Conservation (phyloP, 2,797 vertebrate genomes). For the Fistularia commersonii region DNA sequence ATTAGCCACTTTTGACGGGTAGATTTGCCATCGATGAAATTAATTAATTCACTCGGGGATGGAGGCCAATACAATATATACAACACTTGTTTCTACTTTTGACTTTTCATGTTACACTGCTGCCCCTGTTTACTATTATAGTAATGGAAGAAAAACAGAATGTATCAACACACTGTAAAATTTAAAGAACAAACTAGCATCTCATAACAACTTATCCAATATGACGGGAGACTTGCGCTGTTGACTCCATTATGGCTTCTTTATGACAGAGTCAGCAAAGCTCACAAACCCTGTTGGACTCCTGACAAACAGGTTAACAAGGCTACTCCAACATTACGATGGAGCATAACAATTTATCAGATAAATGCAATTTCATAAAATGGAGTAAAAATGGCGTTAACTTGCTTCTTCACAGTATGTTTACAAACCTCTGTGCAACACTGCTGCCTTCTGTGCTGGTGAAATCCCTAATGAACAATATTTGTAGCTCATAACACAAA, state of each 20-base stretch:
- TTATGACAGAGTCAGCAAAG: conserved; percentile 55
- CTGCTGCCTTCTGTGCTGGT: conserved; percentile 1
- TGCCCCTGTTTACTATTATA: neutral
- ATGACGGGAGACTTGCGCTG: conserved; percentile 34
- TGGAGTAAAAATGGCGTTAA: conserved; percentile 18
- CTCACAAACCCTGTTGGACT: conserved; percentile 35
- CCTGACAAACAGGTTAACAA: conserved; percentile 59
- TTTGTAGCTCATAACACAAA: conserved; percentile 10
- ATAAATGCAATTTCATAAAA: conserved; percentile 36
- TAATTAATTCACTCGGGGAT: neutral
- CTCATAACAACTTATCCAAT: conserved; percentile 27
- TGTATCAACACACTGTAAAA: conserved; percentile 25
- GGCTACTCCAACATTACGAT: conserved; percentile 41
- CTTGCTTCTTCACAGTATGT: conserved; percentile 20
- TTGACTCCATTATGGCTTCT: conserved; percentile 44
- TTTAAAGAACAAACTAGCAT: conserved; percentile 28
- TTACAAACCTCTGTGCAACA: neutral
- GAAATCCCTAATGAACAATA: conserved; percentile 4
- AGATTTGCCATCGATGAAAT: too few species aligned
- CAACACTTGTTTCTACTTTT: neutral
- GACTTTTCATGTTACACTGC: neutral
- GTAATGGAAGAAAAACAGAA: neutral
- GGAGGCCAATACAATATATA: neutral
- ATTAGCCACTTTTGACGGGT: too few species aligned
- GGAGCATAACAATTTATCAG: conserved; percentile 46